Evolutionary conservation across 2,113 vertebrate species (phyloP).

Genomic region (Chaetodon trifascialis): DNA sequence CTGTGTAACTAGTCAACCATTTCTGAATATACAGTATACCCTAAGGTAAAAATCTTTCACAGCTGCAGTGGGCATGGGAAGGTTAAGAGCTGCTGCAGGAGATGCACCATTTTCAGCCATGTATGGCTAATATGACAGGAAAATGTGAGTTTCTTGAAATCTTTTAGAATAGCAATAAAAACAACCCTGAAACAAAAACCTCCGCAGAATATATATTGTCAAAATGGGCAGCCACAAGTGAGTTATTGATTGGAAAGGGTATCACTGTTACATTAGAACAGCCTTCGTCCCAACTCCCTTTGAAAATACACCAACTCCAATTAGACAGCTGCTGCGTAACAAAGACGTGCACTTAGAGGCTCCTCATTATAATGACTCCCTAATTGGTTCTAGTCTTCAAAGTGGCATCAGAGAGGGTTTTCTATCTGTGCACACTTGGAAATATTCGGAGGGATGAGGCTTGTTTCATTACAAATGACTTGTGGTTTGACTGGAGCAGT

Average conservation of each 20-base stretch:
- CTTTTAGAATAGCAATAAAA: neutral
- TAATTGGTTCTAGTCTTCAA: slow-evolving; percentile 79
- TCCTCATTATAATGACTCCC: slow-evolving; percentile 76
- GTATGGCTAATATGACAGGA: neutral
- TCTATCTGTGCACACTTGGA: slow-evolving; percentile 38
- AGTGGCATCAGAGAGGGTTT: slow-evolving; percentile 66
- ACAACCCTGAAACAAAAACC: neutral
- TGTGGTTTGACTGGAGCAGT: slow-evolving; percentile 20
- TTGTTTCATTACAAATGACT: slow-evolving; percentile 47
- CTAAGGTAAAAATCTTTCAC: slow-evolving; percentile 23
- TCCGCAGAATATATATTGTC: neutral
- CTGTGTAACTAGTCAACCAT: slow-evolving; percentile 38
- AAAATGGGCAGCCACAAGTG: neutral
- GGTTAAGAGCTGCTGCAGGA: slow-evolving; percentile 31
- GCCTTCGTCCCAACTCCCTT: slow-evolving; percentile 35
- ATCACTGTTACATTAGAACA: slow-evolving; percentile 32
- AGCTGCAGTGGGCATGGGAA: slow-evolving; percentile 42
- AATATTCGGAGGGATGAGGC: slow-evolving; percentile 38
- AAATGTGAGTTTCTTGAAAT: neutral
- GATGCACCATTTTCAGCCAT: slow-evolving; percentile 21
- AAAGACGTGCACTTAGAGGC: slow-evolving; percentile 72
- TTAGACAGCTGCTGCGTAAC: slow-evolving; percentile 77
- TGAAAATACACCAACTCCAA: slow-evolving; percentile 65
- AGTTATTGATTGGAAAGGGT: slow-evolving; percentile 22
- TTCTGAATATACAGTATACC: slow-evolving; percentile 29